A percentile compares a stretch with the other conserved stretches of the same genome.
Evolutionary conservation across 2,797 vertebrate genomes (phyloP).

Genomic region (Okamejei kenojei): DNA sequence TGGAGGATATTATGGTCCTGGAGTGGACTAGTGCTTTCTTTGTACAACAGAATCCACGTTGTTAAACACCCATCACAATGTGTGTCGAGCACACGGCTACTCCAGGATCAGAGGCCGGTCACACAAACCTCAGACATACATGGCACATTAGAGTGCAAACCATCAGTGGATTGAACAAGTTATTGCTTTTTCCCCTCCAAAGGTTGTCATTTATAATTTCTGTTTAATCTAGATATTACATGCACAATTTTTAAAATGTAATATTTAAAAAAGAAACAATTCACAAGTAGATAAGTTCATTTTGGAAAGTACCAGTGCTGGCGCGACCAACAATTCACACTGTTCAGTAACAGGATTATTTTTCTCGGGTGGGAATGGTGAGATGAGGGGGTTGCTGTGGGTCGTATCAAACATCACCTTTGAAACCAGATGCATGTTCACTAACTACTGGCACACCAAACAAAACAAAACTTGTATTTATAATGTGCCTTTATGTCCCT

Average conservation of each 20-base stretch:
- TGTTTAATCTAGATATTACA: neutral
- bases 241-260: neutral
- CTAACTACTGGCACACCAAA: neutral
- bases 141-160: neutral
- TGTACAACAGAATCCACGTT: neutral
- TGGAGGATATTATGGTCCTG: neutral
- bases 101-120: neutral
- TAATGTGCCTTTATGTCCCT: too few relatives aligned
- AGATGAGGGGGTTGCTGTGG: neutral
- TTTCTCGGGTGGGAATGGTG: neutral
- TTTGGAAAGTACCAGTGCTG: neutral
- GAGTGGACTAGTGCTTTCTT: neutral
- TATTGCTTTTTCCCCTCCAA: neutral
- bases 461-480: too few relatives aligned
- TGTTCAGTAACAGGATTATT: neutral
- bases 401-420: neutral
- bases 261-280: conserved; percentile 2
- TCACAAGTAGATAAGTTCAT: conserved; percentile 26
- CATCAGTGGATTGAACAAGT: neutral
- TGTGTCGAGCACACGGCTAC: neutral
- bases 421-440: conserved; percentile 5
- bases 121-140: neutral
- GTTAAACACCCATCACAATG: neutral
- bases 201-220: neutral
- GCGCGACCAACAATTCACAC: neutral